phyloP scores from a whole-genome alignment of 2,888 invertebrate species.

The Myopa testacea region DNA sequence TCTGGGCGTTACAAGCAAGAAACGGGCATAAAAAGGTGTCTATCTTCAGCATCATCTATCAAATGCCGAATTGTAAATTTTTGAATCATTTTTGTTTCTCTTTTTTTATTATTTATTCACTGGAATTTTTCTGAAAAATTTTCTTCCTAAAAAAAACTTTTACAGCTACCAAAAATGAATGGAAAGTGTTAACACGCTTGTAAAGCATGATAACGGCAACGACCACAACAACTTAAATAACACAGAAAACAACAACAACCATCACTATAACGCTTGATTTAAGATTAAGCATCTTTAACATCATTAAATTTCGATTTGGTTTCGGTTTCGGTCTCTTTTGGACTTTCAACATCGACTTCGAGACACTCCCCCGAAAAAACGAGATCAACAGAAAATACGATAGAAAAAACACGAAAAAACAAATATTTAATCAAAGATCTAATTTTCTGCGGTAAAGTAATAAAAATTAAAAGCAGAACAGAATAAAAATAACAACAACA shows the following conservation, averaged over 20 bases:
- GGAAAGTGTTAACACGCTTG: conserved; percentile 15
- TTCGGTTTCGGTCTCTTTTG: background rate
- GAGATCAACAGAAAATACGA: too few species aligned
- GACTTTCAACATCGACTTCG: conserved; percentile 1
- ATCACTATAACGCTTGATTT: background rate
- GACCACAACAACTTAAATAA: background rate
- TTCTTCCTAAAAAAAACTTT: too few species aligned
- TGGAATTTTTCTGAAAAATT: too few species aligned
- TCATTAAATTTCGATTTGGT: background rate
- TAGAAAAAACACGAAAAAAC: background rate
- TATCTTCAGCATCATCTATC: too few species aligned
- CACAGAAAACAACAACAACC: background rate
- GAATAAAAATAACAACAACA: background rate
- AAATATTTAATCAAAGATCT: background rate
- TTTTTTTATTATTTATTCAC: too few species aligned
- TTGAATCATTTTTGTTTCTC: too few species aligned
- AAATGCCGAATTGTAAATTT: too few species aligned
- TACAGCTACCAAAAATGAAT: background rate
- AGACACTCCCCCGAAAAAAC: background rate
- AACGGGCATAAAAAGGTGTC: too few species aligned
- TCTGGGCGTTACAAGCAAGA: too few species aligned
- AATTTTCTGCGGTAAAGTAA: background rate
- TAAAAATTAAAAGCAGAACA: background rate
- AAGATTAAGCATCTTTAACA: conserved; percentile 9
- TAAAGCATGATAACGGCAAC: background rate